Conservation (phyloP, 2,797 vertebrate genomes). For the Oryzias dopingdopingensis region DNA sequence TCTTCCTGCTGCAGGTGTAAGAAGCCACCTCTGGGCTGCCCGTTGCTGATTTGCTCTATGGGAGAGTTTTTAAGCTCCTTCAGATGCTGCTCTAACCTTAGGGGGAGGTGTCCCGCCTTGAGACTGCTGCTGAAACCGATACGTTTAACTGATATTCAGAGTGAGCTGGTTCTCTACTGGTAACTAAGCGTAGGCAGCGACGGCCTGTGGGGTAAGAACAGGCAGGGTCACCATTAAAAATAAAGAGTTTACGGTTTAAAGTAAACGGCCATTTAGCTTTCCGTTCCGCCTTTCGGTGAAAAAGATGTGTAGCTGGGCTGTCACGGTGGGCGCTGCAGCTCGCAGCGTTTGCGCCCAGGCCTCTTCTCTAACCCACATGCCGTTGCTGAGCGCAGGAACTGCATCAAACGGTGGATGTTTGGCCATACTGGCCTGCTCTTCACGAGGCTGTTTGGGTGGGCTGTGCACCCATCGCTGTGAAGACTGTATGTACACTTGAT, state of each 20-base stretch:
- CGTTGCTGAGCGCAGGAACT: slow-evolving; percentile 81
- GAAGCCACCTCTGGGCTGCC: slow-evolving; percentile 79
- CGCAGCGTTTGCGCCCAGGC: slow-evolving; percentile 81
- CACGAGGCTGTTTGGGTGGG: slow-evolving; percentile 79
- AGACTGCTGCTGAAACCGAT: slow-evolving; percentile 93
- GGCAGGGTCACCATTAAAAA: slow-evolving; percentile 51
- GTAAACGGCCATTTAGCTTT: slow-evolving; percentile 64
- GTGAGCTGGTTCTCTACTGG: slow-evolving; percentile 97
- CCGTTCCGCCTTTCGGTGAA: slow-evolving; percentile 39
- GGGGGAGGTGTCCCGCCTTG: slow-evolving; percentile 85
- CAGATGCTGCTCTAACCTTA: slow-evolving; percentile 94
- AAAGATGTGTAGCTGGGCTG: slow-evolving; percentile 9
- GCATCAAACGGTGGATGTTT: slow-evolving; percentile 88
- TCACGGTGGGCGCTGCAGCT: slow-evolving; percentile 49
- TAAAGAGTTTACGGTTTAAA: slow-evolving; percentile 57
- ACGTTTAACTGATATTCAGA: slow-evolving; percentile 90
- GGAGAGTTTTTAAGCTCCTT: slow-evolving; percentile 89
- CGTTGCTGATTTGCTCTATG: slow-evolving; percentile 81
- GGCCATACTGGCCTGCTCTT: slow-evolving; percentile 86
- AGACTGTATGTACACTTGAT: slow-evolving; percentile 87
- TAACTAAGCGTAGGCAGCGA: slow-evolving; percentile 81
- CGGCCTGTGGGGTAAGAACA: slow-evolving; percentile 76
- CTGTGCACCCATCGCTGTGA: slow-evolving; percentile 84
- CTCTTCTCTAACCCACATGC: slow-evolving; percentile 75
- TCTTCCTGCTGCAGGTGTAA: slow-evolving; percentile 82